phyloP scores from a whole-genome alignment of 2,797 vertebrate species.

The Onychomys leucogaster region DNA sequence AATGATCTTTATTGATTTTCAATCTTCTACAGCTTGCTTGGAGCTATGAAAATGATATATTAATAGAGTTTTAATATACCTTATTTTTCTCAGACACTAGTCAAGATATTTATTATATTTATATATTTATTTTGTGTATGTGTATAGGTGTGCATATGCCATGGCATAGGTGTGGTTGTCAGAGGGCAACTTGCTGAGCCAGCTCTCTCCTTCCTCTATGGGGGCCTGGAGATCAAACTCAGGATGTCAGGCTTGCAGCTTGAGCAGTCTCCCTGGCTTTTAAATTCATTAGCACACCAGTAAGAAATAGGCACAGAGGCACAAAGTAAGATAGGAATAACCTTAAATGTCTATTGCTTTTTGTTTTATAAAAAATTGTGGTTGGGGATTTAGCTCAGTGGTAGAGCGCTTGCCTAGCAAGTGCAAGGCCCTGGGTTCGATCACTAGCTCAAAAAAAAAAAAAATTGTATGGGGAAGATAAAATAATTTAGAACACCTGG shows the following conservation, averaged over 20 bases:
- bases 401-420: no score
- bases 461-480: not conserved
- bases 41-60: not conserved
- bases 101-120: not conserved
- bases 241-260: not conserved
- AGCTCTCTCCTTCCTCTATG: no score
- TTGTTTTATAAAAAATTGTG: slow-evolving; percentile 36
- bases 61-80: slow-evolving; percentile 15
- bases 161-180: not conserved
- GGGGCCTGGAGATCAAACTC: not conserved
- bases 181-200: not conserved
- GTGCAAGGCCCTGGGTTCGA: no score
- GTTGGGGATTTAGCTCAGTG: no score
- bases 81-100: slow-evolving; percentile 42
- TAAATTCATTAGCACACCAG: not conserved
- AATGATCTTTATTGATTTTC: not conserved
- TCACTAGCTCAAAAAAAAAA: no score
- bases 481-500: slow-evolving; percentile 6
- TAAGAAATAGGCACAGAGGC: not conserved
- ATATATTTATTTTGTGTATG: not conserved
- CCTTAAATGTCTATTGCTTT: not conserved
- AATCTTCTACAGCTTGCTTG: not conserved
- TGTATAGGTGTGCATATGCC: not conserved
- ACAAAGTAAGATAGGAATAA: not conserved
- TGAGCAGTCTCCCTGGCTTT: not conserved